phyloP scores from a whole-genome alignment of 2,113 vertebrate species.

The Chiloscyllium plagiosum region DNA sequence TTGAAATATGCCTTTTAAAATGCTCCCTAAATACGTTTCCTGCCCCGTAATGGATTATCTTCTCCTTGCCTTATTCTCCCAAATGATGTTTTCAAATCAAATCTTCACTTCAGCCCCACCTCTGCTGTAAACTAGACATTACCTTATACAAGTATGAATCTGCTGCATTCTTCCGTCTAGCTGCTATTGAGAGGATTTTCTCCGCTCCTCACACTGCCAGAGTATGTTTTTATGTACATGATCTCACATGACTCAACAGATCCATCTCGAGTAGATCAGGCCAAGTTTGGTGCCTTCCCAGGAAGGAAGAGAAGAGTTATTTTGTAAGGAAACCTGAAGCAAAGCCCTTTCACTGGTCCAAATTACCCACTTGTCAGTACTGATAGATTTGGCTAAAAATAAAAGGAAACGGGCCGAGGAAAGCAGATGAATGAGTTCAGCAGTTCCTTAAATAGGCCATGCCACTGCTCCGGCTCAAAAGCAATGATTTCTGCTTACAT shows the following conservation, averaged over 20 bases:
- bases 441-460: conserved; percentile 49
- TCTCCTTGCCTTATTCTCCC: conserved; percentile 51
- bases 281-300: conserved; percentile 73
- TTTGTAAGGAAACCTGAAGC: conserved; percentile 77
- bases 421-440: conserved; percentile 78
- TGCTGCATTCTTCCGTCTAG: conserved; percentile 68
- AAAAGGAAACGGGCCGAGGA: conserved; percentile 78
- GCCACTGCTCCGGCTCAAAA: not conserved
- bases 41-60: not conserved
- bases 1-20: not conserved
- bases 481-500: conserved; percentile 17
- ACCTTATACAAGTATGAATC: conserved; percentile 88
- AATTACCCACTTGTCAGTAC: conserved; percentile 83
- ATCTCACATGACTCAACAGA: conserved; percentile 98
- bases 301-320: conserved; percentile 73
- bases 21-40: not conserved
- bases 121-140: conserved; percentile 79
- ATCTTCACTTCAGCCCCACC: conserved; percentile 65
- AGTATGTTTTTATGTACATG: conserved; percentile 79
- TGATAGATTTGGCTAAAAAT: conserved; percentile 94
- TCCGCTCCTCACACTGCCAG: conserved; percentile 56
- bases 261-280: conserved; percentile 67
- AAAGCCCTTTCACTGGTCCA: conserved; percentile 74
- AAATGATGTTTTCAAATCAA: conserved; percentile 68
- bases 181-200: conserved; percentile 66